Base-by-base conservation (phyloP, 2,113 vertebrate species). In the Fulica atra region DNA sequence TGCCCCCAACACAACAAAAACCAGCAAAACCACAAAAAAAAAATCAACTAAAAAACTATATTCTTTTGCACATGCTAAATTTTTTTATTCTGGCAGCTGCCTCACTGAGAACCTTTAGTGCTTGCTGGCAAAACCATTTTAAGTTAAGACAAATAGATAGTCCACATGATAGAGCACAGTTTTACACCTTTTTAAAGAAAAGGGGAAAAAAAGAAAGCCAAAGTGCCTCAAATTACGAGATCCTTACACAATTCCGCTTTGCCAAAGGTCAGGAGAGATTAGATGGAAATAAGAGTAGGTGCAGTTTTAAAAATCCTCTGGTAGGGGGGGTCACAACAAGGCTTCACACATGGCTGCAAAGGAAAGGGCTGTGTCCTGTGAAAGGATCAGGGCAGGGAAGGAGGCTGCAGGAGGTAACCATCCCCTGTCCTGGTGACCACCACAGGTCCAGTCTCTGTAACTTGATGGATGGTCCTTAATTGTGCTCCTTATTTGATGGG, bases 401-500 rank as follows among this genome's bases (percentile, higher is more conserved):
- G 14, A 64, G 9, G 15, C 14, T 68, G 35, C 42, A 64, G 31
- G 20, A 35, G 46, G 35, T 42, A 76, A 51, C 11, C 5, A 31
- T n/a, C 20, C 5, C n/a, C 46, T 60, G 8, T 19, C 10, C 26
- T 44, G 5, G 4, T 2, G 8, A 36, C 33, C 1, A 3, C n/a
- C 6, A 13, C n/a, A 9, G 1, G 11, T 38, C 10, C 38, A 33
- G 16, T 14, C 16, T 68, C 5, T 33, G 31, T 28, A 33, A 6
- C 12, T 78, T 71, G 7, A 16, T 0, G 0, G 51, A 40, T 12
- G 23, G 26, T 79, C 16, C 35, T 44, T 68, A 9, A 24, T 11
- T 31, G 20, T 18, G 12, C 6, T 60, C 7, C 44, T 54, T 40
- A 19, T 38, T 78, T 56, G 9, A 50, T 33, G 23, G 5, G 8